phyloP scores from a whole-genome alignment of 2,888 invertebrate genomes.

The Silvanus unidentatus region DNA sequence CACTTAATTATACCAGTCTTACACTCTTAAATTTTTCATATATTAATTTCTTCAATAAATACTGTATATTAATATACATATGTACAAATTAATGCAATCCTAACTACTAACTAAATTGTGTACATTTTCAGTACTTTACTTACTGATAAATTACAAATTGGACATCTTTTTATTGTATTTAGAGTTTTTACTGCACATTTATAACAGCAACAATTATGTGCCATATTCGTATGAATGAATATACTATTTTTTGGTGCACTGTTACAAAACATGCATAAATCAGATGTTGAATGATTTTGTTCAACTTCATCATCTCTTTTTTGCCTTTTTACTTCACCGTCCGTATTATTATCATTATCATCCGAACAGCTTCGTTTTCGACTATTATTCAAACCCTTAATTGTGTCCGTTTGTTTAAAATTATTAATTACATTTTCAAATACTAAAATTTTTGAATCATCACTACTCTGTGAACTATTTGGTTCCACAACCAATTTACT shows the following conservation, averaged over 20 bases:
- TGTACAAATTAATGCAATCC: no score
- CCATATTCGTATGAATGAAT: constrained; percentile 61
- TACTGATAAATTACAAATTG: constrained; percentile 63
- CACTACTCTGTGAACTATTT: constrained; percentile 7
- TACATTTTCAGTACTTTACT: constrained; percentile 61
- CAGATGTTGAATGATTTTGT: constrained; percentile 35
- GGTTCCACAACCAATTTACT: constrained; percentile 8
- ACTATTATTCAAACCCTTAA: not conserved
- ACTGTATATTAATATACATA: no score
- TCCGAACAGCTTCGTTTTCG: not conserved
- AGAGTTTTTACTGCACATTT: constrained; percentile 63
- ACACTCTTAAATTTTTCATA: no score
- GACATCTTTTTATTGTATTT: constrained; percentile 58
- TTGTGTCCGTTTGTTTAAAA: not conserved
- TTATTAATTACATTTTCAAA: not conserved
- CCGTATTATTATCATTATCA: constrained; percentile 3
- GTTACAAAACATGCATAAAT: constrained; percentile 58
- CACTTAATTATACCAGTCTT: no score
- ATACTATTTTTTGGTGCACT: constrained; percentile 60
- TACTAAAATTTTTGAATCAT: not conserved
- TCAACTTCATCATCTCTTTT: no score
- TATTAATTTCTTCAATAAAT: no score
- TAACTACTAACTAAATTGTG: constrained; percentile 20
- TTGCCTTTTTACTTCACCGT: not conserved
- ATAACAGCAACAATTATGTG: constrained; percentile 67